Base-by-base conservation (phyloP, 92 coral and sea anemone species). In the Porites cylindrica region DNA sequence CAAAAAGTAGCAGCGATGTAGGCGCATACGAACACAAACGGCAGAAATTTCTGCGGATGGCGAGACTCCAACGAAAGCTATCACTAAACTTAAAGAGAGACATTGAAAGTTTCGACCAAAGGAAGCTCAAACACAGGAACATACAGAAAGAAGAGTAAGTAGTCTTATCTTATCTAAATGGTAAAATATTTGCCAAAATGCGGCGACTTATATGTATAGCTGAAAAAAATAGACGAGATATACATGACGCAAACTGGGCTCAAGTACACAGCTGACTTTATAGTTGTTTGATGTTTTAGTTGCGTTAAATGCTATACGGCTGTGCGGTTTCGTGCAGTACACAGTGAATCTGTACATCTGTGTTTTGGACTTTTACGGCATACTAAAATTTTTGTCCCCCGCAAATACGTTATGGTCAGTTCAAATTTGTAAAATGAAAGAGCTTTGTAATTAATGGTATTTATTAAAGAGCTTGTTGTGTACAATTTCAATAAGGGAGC, bases 1-100 rank as follows among this genome's bases (percentile, higher is more conserved):
- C 93, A 10, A 97, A 97, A 79, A 97, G 99, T 78, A 56, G 88
- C 20, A 97, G 99, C 80, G 99, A 97, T 95, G 98, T 88, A 10
- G 88, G 92, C 7, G 77, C 95, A 6, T 90, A 97, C 79, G 98
- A 88, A 79, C 76, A 87, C 47, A 96, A 87, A 61, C 87, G 95
- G 79, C 88, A 75, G 59, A 93, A 86, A 72, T 97, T 92, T 88
- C 97, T 85, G 77, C 90, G 88, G 62, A 96, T 90, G 98, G 96
- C 98, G 1, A 90, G 95, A 24, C 90, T 97, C 56, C 86, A 98
- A 59, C 88, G 98, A 76, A 96, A 97, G 70, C 82, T 95, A 16
- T 95, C 98, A 7, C 84, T 95, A 61, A 96, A 96, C 78, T 80
- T 97, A 80, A 93, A 93, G 82, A 84, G 86, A 73, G 99, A 97